Evolutionary conservation across 1,140 invertebrate species (phyloP).

Genomic region (Philaenus spumarius): DNA sequence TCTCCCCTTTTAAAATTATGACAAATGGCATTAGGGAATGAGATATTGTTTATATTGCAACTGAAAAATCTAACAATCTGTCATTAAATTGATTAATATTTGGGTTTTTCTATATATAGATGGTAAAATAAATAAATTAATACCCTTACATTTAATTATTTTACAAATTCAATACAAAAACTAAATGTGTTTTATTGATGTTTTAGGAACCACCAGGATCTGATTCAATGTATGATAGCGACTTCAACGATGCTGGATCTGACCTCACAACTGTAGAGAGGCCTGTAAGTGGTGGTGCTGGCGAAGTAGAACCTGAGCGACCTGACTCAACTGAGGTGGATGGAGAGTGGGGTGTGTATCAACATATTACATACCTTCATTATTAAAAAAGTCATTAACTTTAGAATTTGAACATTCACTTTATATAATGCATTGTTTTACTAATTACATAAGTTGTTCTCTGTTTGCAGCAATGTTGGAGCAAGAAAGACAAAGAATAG

Average conservation of each 20-base stretch:
- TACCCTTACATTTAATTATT: neutral
- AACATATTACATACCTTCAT: no score
- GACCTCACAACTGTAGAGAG: slow-evolving; percentile 23
- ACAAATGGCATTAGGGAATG: no score
- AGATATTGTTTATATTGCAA: no score
- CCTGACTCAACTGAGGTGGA: slow-evolving; percentile 51
- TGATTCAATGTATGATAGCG: slow-evolving; percentile 80
- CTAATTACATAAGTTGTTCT: no score
- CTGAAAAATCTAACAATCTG: no score
- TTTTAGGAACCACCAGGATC: slow-evolving; percentile 70
- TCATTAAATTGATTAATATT: no score
- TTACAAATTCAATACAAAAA: neutral
- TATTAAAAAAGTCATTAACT: no score
- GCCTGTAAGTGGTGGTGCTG: slow-evolving; percentile 37
- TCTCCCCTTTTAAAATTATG: no score
- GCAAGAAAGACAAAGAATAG: slow-evolving; percentile 64
- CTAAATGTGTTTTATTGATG: neutral
- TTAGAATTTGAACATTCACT: no score
- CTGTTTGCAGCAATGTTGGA: slow-evolving; percentile 54
- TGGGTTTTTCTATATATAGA: no score
- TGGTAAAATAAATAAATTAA: neutral
- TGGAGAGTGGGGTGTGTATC: slow-evolving; percentile 46
- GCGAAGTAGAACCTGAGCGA: slow-evolving; percentile 31
- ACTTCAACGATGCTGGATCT: slow-evolving; percentile 63
- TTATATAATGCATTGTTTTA: neutral